Evolutionary conservation across 1,140 invertebrate genomes (phyloP), one percentile per base, ranked within the genome.

Genomic region (Bicyclus anynana): DNA sequence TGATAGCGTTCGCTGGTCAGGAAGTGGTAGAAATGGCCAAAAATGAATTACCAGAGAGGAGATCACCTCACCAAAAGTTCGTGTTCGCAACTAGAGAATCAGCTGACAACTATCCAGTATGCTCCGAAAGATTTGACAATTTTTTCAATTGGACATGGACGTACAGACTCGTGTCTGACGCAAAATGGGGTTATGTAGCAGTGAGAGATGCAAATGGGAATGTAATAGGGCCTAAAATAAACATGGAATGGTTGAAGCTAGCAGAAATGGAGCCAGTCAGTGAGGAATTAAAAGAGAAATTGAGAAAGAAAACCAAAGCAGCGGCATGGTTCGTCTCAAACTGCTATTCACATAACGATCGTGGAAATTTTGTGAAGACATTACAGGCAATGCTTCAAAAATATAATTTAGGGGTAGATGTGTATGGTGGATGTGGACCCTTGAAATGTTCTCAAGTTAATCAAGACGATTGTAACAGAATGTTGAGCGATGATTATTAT

Each of bases 121-220:
- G 72, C 18, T 29, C 56, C 16, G 29, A 66, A 1, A 33, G 23
- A 12, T 79, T 69, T 67, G 59, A 87, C 23, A 49, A 57, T 3
- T 87, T 70, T 52, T 91, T 94, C 58, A 94, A 94, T 66, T 91
- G 91, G 89, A 94, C 93, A 4, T 92, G 90, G 84, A 92, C 91
- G 2, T 94, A 94, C 65, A 89, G 91, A 60, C 71, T 91, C 2
- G 91, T 94, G 67, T 93, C 92, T 1, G 92, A 93, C 52, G 77
- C 93, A 12, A 74, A 90, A 0, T 91, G 92, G 77, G 87, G 91
- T 1, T 91, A 91, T 46, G 60, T 78, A 1, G 55, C 62, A 1
- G 59, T 91, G 9, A 62, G 59, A 37, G 79, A 90, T 27, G 14
- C 29, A 1, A 56, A 57, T 12, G 67, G 67, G 0, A 51, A 73